Evolutionary conservation across 1,140 invertebrate genomes (phyloP).

Genomic region (Lethrus apterus): DNA sequence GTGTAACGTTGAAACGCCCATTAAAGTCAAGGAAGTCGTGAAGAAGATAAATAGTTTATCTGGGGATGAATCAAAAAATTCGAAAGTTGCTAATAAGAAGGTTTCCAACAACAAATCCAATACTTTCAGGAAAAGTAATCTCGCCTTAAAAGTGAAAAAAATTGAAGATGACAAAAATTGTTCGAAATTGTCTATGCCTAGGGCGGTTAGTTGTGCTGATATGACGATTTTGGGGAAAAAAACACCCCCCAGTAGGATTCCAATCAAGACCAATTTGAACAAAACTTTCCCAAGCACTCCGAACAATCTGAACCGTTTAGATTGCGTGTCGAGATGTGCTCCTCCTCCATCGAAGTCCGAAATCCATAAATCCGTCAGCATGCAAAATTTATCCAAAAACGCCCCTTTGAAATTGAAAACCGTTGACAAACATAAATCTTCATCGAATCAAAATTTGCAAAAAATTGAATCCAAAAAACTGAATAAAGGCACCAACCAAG

Average conservation of each 20-base stretch:
- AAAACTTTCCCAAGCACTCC: slow-evolving; percentile 36
- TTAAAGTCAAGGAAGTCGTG: slow-evolving; percentile 30
- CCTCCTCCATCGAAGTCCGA: too few relatives aligned
- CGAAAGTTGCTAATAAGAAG: background rate
- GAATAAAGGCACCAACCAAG: too few relatives aligned
- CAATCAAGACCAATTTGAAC: slow-evolving; percentile 32
- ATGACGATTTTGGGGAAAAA: slow-evolving; percentile 1
- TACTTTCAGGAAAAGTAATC: slow-evolving; percentile 19
- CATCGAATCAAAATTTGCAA: too few relatives aligned
- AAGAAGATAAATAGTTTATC: slow-evolving; percentile 26
- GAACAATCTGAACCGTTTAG: slow-evolving; percentile 35
- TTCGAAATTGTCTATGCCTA: slow-evolving; percentile 3
- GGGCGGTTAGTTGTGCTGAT: slow-evolving; percentile 13
- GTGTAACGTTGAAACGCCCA: slow-evolving; percentile 2
- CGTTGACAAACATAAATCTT: too few relatives aligned
- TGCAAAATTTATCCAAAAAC: too few relatives aligned
- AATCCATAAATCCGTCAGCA: too few relatives aligned
- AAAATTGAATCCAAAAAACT: too few relatives aligned
- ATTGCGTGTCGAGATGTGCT: slow-evolving; percentile 26
- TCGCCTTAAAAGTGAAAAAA: slow-evolving; percentile 9
- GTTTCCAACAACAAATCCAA: background rate
- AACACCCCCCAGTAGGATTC: slow-evolving; percentile 26
- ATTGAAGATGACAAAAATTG: background rate
- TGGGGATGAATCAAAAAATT: slow-evolving; percentile 1
- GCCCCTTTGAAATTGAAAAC: too few relatives aligned